Percentiles rank a stretch among this genome's conserved stretches.
Evolutionary conservation across 2,113 vertebrate genomes (phyloP).

Genomic region (Leptobrachium ailaonicum): DNA sequence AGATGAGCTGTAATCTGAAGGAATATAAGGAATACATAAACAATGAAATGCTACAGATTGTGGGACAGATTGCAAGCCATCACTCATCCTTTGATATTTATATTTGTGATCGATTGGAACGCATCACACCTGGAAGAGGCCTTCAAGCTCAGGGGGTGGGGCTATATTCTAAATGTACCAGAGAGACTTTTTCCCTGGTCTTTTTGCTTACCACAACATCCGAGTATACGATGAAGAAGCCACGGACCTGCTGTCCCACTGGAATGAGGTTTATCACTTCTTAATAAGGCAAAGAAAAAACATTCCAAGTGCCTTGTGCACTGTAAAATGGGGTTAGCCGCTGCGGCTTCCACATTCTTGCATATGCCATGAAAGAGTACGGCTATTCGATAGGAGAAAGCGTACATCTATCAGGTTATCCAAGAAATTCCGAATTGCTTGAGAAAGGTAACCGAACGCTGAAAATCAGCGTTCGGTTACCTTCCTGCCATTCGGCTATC

Average conservation of each 20-base stretch:
- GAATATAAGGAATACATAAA: slow-evolving; percentile 98
- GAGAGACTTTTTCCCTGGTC: slow-evolving; percentile 92
- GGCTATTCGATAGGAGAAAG: slow-evolving; percentile 93
- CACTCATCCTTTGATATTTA: slow-evolving; percentile 92
- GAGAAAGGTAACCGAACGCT: no score
- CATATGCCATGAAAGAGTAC: slow-evolving; percentile 96
- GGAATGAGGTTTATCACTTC: slow-evolving; percentile 97
- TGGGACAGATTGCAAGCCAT: slow-evolving; percentile 97
- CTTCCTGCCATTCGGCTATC: no score
- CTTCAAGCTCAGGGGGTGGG: slow-evolving; percentile 92
- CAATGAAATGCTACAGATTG: slow-evolving; percentile 94
- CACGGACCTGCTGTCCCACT: slow-evolving; percentile 91
- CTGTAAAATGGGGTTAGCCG: slow-evolving; percentile 97
- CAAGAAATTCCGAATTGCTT: no score
- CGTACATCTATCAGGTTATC: slow-evolving; percentile 88
- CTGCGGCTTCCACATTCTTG: slow-evolving; percentile 91
- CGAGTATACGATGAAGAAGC: slow-evolving; percentile 91
- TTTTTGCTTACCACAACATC: slow-evolving; percentile 91
- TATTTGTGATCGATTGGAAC: slow-evolving; percentile 98
- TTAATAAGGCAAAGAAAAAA: slow-evolving; percentile 93
- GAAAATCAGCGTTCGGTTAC: no score
- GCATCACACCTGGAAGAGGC: slow-evolving; percentile 96
- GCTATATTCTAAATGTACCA: slow-evolving; percentile 94
- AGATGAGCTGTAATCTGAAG: slow-evolving; percentile 92
- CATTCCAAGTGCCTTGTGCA: slow-evolving; percentile 97